Evolutionary conservation across 1,140 invertebrate genomes (phyloP), one percentile per base, ranked within the genome.

Genomic region (Macrotrachela quadricornifera): DNA sequence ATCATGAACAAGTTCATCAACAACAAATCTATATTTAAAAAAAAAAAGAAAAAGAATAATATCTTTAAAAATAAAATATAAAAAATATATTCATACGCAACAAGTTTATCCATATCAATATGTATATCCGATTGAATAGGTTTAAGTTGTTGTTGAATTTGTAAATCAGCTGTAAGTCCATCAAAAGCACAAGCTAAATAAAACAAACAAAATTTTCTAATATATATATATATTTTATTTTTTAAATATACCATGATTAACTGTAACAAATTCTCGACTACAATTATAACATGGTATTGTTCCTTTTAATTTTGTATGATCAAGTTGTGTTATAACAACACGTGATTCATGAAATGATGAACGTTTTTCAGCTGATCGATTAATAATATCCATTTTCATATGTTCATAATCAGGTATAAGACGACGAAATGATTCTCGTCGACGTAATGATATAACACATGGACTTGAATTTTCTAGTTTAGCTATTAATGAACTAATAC

Each of bases 261-360:
- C 54, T 17, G 41, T 39, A 10, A 55, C 54, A 42, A 55, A 46
- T 37, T 55, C 54, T 46, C 54, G 45, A 2, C 40, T 50, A 51
- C 54, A 55, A 42, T 55, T 55, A 48, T 50, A 55, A 46, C 54
- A 55, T 46, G 49, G 48, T 30, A 55, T 55, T 18, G 41, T 43
- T 14, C 54, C 54, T 47, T 50, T 50, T 16, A 55, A 21, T 42
- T 46, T 44, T 2, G 21, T 4, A 46, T 55, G 41, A 51, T 55
- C 54, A 30, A 14, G n/a, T 38, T 54, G 53, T 15, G 54, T 55
- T 17, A 55, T 46, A n/a, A 50, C 53, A 16, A 50, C 54, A 45
- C 41, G 47, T 30, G 49, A 55, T 38, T 55, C 43, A 44, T 55
- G 42, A 46, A 50, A 50, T 10, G 40, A 50, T 1, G 42, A 44